A percentile compares a stretch with the other conserved stretches of the same genome.
phyloP scores from a whole-genome alignment of 2,797 vertebrate species.

The Crenuchus spilurus region DNA sequence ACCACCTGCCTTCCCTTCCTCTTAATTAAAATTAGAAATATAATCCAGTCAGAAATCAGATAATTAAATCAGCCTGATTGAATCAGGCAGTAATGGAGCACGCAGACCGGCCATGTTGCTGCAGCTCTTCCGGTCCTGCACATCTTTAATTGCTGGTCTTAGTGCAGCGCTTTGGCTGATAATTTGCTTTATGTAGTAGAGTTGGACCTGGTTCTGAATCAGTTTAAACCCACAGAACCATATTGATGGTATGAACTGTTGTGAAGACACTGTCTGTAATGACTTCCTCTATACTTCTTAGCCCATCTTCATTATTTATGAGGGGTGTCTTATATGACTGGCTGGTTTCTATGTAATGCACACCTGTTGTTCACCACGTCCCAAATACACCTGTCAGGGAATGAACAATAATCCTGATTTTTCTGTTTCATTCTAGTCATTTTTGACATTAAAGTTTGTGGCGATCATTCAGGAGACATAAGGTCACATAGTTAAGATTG shows the following conservation, averaged over 20 bases:
- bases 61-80: conserved; percentile 20
- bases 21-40: conserved; percentile 27
- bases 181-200: not conserved
- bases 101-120: not conserved
- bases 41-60: conserved; percentile 1
- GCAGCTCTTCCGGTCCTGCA: not conserved
- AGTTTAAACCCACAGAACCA: not conserved
- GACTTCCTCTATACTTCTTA: not conserved
- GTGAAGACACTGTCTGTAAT: not conserved
- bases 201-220: not conserved
- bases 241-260: not conserved
- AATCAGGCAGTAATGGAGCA: conserved; percentile 6
- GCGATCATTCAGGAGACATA: no score
- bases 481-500: no score
- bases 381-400: not conserved
- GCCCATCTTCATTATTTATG: not conserved
- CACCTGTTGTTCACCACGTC: not conserved
- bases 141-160: not conserved
- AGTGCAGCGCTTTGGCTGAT: no score
- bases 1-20: conserved; percentile 1
- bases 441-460: no score
- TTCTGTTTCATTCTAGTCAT: not conserved
- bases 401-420: not conserved
- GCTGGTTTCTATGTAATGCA: not conserved
- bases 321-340: not conserved